Evolutionary conservation across 2,797 vertebrate genomes (phyloP).

Genomic region (Hypotaenidia okinawae): DNA sequence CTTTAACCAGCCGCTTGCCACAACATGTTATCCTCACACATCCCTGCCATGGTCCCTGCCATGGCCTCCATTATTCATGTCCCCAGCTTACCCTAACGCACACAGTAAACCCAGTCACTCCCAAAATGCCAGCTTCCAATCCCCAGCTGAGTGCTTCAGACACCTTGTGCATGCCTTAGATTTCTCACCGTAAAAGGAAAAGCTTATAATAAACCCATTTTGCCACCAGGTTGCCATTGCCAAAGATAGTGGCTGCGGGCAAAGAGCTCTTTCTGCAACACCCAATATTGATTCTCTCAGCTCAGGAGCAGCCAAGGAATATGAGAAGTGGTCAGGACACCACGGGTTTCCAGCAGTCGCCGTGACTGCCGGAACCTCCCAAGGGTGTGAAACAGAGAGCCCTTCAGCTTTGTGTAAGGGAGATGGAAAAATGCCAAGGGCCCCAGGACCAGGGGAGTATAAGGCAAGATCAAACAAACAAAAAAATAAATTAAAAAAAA

Average conservation of each 20-base stretch:
- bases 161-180: background rate
- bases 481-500: no score
- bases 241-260: background rate
- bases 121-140: background rate
- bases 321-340: background rate
- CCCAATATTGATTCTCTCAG: background rate
- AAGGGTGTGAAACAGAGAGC: background rate
- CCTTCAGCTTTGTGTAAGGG: background rate
- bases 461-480: background rate
- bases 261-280: background rate
- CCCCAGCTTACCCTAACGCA: background rate
- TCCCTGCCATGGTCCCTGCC: background rate
- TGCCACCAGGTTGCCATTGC: background rate
- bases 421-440: background rate
- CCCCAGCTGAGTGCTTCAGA: background rate
- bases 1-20: background rate
- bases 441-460: background rate
- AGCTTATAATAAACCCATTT: background rate
- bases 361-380: background rate
- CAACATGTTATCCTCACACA: accelerated
- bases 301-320: constrained; percentile 18
- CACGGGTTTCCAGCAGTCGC: background rate
- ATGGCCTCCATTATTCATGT: background rate
- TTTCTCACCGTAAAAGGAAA: background rate
- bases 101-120: background rate